Percentiles rank a stretch among this genome's conserved stretches.
phyloP scores from a whole-genome alignment of 2,888 invertebrate species.

The Nomada goodeniana region DNA sequence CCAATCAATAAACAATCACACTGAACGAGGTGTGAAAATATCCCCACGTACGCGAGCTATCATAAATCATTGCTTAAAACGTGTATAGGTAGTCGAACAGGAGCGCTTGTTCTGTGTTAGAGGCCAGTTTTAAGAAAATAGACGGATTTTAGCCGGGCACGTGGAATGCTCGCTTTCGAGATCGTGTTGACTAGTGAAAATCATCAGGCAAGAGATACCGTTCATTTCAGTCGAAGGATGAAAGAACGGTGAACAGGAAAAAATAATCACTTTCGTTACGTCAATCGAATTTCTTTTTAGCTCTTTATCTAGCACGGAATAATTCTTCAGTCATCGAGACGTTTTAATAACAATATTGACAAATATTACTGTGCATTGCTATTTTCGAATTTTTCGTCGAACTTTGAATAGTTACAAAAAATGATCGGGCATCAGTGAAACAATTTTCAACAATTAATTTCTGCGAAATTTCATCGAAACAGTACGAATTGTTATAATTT shows the following conservation, averaged over 20 bases:
- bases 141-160: conserved; percentile 51
- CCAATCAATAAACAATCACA: conserved; percentile 35
- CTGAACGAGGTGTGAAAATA: conserved; percentile 60
- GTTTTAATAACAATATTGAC: too few relatives aligned
- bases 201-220: conserved; percentile 33
- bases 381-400: too few relatives aligned
- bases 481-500: too few relatives aligned
- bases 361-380: too few relatives aligned
- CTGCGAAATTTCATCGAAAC: too few relatives aligned
- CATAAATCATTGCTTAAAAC: conserved; percentile 58
- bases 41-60: conserved; percentile 50
- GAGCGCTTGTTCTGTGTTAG: conserved; percentile 61
- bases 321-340: too few relatives aligned
- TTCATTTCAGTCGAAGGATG: conserved; percentile 7
- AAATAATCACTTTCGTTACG: conserved; percentile 3
- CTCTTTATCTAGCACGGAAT: too few relatives aligned
- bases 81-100: conserved; percentile 39
- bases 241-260: neutral
- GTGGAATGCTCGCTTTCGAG: conserved; percentile 40
- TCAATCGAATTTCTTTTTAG: neutral
- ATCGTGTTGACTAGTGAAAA: conserved; percentile 45
- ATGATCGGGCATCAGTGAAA: too few relatives aligned
- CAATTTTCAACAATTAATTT: too few relatives aligned
- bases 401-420: too few relatives aligned
- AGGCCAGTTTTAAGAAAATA: conserved; percentile 64